Evolutionary conservation across 2,797 vertebrate species (phyloP).

Genomic region (Anguilla anguilla): DNA sequence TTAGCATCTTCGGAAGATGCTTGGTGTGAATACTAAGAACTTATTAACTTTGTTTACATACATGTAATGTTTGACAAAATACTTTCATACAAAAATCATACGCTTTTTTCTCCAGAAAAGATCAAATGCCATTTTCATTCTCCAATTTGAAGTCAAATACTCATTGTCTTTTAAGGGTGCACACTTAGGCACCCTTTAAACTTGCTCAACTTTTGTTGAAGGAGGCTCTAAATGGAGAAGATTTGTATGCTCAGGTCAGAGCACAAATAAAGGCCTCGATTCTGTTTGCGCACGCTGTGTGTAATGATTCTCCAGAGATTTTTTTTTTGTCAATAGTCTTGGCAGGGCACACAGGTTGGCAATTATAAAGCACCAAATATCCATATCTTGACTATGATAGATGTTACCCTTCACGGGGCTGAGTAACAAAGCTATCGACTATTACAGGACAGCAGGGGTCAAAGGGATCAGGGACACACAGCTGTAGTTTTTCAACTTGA

Average conservation of each 20-base stretch:
- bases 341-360: constrained; percentile 23
- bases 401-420: constrained; percentile 22
- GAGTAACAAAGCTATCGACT: constrained; percentile 21
- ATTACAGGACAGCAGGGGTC: constrained; percentile 8
- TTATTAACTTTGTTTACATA: not conserved
- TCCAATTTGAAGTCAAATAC: not conserved
- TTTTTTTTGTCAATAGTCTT: constrained; percentile 26
- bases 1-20: not conserved
- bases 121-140: not conserved
- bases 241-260: not conserved
- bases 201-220: not conserved
- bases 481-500: constrained; percentile 12
- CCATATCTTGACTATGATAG: constrained; percentile 29
- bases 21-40: not conserved
- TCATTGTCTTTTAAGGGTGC: not conserved
- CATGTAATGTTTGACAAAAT: not conserved
- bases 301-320: constrained; percentile 16
- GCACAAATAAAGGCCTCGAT: not conserved
- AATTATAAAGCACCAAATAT: constrained; percentile 33
- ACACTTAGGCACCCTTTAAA: not conserved
- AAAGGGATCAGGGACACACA: constrained; percentile 29
- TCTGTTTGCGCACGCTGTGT: constrained; percentile 13
- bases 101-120: not conserved
- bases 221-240: not conserved
- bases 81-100: not conserved